phyloP scores from a whole-genome alignment of 2,113 vertebrate genomes.

The Pomatorhinus ruficollis region DNA sequence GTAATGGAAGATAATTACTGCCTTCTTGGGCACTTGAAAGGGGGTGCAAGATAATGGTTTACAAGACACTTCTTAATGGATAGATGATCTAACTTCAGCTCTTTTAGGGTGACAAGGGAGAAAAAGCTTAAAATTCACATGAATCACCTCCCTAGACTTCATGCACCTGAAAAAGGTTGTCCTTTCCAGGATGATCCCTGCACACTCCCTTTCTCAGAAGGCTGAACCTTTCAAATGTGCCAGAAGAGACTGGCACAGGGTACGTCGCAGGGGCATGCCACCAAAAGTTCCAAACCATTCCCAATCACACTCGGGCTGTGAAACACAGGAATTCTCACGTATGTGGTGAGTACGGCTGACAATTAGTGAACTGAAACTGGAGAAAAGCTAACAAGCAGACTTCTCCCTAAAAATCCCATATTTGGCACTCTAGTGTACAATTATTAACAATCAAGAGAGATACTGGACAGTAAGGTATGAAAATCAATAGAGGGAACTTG shows the following conservation, averaged over 20 bases:
- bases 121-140: background rate
- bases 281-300: background rate
- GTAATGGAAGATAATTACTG: background rate
- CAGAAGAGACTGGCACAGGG: background rate
- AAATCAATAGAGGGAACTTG: background rate
- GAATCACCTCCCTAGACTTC: background rate
- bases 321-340: background rate
- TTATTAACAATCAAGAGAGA: background rate
- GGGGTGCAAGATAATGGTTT: background rate
- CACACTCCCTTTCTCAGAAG: background rate
- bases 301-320: background rate
- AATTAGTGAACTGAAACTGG: background rate
- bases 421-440: background rate
- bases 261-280: background rate
- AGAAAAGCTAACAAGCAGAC: background rate
- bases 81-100: background rate
- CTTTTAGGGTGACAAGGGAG: background rate
- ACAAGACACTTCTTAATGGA: background rate
- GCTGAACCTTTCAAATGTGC: background rate
- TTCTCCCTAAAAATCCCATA: background rate
- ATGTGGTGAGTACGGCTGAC: background rate
- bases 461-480: background rate
- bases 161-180: background rate
- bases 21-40: background rate
- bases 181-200: background rate